These are phyloP conservation scores for Geococcyx californianus DNA, from an alignment of 2,113 vertebrate species.

Conservation along the genomic window DNA sequence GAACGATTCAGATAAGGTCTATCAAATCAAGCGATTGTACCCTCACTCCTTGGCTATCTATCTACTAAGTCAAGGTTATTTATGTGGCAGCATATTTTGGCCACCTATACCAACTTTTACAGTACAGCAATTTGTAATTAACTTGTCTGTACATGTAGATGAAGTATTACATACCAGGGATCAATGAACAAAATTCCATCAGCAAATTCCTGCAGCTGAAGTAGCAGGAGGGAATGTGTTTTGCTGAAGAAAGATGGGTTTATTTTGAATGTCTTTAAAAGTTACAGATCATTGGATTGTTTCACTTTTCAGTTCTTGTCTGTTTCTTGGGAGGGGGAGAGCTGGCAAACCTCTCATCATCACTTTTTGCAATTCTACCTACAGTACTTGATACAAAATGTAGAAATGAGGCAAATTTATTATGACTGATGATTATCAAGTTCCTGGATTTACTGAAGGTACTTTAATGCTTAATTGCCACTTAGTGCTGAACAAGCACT, in stretches of 20 bases:
- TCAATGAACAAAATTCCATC: background rate
- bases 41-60: background rate
- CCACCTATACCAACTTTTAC: background rate
- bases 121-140: background rate
- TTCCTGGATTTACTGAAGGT: background rate
- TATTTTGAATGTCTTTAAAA: background rate
- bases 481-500: background rate
- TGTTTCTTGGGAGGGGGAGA: background rate
- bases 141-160: accelerated
- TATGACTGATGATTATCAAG: background rate
- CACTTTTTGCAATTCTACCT: background rate
- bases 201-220: background rate
- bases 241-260: background rate
- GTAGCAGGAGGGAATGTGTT: background rate
- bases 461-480: background rate
- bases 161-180: background rate
- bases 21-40: background rate
- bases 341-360: background rate
- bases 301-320: background rate
- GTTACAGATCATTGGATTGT: background rate
- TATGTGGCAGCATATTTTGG: background rate
- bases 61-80: background rate
- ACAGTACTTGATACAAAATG: background rate
- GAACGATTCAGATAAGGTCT: background rate
- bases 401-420: background rate